Evolutionary conservation across 2,113 vertebrate species (phyloP).

Genomic region (Athene noctua): DNA sequence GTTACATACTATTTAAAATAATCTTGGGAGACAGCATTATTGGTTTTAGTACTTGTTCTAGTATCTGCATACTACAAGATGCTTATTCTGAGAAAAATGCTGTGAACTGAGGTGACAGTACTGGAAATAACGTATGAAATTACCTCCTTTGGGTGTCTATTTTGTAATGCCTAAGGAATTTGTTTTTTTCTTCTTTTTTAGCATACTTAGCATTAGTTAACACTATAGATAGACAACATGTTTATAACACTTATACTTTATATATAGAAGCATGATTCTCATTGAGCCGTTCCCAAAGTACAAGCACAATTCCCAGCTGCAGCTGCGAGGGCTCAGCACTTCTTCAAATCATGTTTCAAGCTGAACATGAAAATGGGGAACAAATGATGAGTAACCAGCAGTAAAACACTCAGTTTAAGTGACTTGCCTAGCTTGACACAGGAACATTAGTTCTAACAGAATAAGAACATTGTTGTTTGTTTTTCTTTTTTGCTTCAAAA

Average conservation of each 20-base stretch:
- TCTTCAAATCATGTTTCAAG: neutral
- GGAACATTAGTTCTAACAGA: neutral
- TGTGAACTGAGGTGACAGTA: neutral
- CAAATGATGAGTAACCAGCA: neutral
- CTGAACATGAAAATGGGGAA: neutral
- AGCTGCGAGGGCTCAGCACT: conserved; percentile 17
- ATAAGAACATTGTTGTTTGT: neutral
- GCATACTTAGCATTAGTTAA: neutral
- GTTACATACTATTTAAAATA: neutral
- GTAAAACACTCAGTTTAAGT: neutral
- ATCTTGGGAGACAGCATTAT: neutral
- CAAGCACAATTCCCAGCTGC: conserved; percentile 11
- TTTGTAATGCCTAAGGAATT: neutral
- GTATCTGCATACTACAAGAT: neutral
- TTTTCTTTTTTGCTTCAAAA: neutral
- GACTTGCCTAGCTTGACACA: neutral
- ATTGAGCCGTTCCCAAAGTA: neutral
- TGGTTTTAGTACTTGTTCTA: neutral
- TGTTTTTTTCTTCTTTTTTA: neutral
- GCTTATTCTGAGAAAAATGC: neutral
- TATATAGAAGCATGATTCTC: neutral
- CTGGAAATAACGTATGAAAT: neutral
- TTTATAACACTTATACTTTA: neutral
- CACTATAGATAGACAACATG: neutral
- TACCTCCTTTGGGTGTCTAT: neutral